Conservation (phyloP, 2,797 vertebrate species). For the Zonotrichia albicollis region DNA sequence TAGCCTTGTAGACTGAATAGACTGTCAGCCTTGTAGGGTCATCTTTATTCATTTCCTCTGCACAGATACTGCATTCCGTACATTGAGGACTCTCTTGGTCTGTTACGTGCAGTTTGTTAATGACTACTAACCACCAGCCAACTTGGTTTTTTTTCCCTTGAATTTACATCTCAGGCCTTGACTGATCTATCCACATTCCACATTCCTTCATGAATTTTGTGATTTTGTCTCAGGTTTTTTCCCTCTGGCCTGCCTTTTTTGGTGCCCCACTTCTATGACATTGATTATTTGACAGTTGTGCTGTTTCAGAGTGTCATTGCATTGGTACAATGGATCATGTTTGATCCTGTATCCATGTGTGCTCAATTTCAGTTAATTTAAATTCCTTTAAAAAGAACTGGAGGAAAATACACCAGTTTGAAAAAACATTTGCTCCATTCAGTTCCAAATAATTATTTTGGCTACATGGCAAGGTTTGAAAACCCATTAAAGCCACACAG, state of each 20-base stretch:
- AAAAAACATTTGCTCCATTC: neutral
- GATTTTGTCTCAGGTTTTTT: neutral
- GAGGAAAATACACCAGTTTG: neutral
- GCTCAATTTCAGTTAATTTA: neutral
- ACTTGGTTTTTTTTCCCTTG: neutral
- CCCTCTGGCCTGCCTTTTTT: neutral
- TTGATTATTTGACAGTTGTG: neutral
- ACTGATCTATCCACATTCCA: neutral
- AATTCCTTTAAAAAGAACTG: neutral
- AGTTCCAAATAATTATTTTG: neutral
- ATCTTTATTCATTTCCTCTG: conserved; percentile 57
- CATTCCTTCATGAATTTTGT: neutral
- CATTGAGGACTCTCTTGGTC: neutral
- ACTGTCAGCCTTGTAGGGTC: neutral
- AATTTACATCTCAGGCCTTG: neutral
- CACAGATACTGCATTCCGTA: neutral
- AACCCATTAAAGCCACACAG: neutral
- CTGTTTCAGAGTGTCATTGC: neutral
- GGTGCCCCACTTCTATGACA: neutral
- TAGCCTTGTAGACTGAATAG: neutral
- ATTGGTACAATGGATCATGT: neutral
- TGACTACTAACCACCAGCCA: neutral
- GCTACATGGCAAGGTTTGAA: neutral
- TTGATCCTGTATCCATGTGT: neutral
- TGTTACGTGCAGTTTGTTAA: neutral